Conservation (phyloP, 2,797 vertebrate species). For the Brotula barbata region DNA sequence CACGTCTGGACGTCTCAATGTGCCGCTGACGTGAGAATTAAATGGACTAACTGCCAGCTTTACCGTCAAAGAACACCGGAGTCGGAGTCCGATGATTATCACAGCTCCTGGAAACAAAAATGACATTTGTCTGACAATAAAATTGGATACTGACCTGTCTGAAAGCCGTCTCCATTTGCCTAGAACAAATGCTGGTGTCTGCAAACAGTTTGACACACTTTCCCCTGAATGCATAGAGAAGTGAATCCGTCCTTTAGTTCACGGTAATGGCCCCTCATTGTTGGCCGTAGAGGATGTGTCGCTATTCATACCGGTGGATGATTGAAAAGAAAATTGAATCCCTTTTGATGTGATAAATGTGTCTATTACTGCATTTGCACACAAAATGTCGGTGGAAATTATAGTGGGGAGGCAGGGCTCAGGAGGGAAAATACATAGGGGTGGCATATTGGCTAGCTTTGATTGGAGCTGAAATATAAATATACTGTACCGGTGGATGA, state of each 20-base stretch:
- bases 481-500: slow-evolving; percentile 73
- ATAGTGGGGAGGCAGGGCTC: slow-evolving; percentile 91
- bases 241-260: slow-evolving; percentile 85
- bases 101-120: slow-evolving; percentile 82
- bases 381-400: slow-evolving; percentile 97
- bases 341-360: slow-evolving; percentile 98
- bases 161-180: slow-evolving; percentile 84
- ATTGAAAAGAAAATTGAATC: slow-evolving; percentile 99
- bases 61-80: slow-evolving; percentile 77
- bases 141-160: slow-evolving; percentile 87
- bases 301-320: slow-evolving; percentile 92
- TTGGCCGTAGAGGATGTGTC: slow-evolving; percentile 91
- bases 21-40: slow-evolving; percentile 69
- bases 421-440: slow-evolving; percentile 89
- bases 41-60: slow-evolving; percentile 81
- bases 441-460: slow-evolving; percentile 93
- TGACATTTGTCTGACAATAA: slow-evolving; percentile 88
- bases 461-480: slow-evolving; percentile 89
- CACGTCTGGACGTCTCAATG: slow-evolving; percentile 61
- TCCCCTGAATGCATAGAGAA: slow-evolving; percentile 81
- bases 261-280: slow-evolving; percentile 93
- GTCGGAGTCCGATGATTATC: slow-evolving; percentile 70
- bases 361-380: slow-evolving; percentile 97
- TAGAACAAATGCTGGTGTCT: slow-evolving; percentile 85
- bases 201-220: slow-evolving; percentile 93